A percentile compares a stretch with the other conserved stretches of the same genome.
Conservation (phyloP, 2,797 vertebrate genomes). For the Syndactyla subalaris region DNA sequence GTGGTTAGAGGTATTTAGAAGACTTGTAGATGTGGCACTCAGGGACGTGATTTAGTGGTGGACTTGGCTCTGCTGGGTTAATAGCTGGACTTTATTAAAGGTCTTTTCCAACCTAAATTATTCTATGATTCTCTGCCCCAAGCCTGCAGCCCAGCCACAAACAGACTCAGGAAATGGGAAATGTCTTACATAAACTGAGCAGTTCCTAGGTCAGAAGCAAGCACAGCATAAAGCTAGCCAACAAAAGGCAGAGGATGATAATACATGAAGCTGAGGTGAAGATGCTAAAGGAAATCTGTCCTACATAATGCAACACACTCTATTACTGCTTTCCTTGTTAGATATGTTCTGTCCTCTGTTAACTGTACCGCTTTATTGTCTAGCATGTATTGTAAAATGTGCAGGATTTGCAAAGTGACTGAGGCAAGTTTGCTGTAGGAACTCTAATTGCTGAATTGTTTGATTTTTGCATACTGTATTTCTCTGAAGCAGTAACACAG, state of each 20-base stretch:
- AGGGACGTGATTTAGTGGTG: background rate
- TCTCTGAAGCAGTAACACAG: background rate
- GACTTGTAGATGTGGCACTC: accelerated
- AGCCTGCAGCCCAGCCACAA: background rate
- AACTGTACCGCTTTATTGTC: background rate
- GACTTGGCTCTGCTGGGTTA: background rate
- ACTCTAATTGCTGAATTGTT: background rate
- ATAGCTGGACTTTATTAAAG: background rate
- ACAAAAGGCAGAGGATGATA: background rate
- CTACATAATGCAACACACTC: background rate
- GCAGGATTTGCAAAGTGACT: background rate
- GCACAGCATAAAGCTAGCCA: background rate
- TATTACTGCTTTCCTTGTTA: background rate
- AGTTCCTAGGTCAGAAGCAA: background rate
- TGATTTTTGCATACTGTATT: background rate
- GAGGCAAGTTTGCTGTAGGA: background rate
- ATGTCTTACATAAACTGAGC: background rate
- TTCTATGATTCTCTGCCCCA: background rate
- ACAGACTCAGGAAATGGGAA: background rate
- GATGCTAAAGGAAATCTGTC: background rate
- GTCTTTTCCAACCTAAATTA: background rate
- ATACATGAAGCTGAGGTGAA: background rate
- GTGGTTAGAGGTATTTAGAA: background rate
- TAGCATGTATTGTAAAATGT: background rate
- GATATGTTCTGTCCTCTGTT: background rate